Conservation (phyloP, 2,797 vertebrate genomes). For the Gila robusta region DNA sequence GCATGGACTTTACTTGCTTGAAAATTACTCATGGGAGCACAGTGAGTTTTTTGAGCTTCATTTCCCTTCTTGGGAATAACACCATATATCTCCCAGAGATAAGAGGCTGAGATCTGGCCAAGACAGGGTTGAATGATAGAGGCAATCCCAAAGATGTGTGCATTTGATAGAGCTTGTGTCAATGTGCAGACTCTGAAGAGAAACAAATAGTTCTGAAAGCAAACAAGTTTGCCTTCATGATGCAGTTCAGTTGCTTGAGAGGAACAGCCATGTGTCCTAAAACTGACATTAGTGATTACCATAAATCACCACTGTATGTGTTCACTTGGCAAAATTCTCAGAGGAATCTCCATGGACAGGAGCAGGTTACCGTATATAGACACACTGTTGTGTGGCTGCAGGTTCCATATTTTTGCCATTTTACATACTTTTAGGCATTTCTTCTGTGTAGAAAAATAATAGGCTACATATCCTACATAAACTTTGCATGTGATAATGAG, state of each 20-base stretch:
- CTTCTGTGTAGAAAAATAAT: neutral
- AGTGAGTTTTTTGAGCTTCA: conserved; percentile 61
- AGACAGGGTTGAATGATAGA: conserved; percentile 64
- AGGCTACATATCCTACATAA: neutral
- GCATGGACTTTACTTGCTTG: conserved; percentile 39
- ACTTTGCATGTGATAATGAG: neutral
- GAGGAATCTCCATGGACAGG: neutral
- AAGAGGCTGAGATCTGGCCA: conserved; percentile 52
- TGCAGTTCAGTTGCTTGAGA: conserved; percentile 43
- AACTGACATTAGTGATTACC: conserved; percentile 40
- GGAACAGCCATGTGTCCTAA: conserved; percentile 30
- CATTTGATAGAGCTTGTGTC: conserved; percentile 60
- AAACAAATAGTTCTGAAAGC: conserved; percentile 59
- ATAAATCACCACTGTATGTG: conserved; percentile 24
- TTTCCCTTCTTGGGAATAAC: conserved; percentile 44
- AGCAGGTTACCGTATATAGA: conserved; percentile 27
- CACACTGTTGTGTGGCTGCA: conserved; percentile 19
- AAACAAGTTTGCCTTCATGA: conserved; percentile 27
- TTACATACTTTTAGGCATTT: neutral
- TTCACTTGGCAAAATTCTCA: conserved; percentile 36
- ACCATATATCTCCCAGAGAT: conserved; percentile 62
- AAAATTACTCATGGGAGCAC: conserved; percentile 42
- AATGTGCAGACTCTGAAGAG: conserved; percentile 41
- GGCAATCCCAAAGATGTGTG: conserved; percentile 58
- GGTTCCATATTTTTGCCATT: neutral